phyloP scores from a whole-genome alignment of 2,113 vertebrate genomes.

The Psophia crepitans region DNA sequence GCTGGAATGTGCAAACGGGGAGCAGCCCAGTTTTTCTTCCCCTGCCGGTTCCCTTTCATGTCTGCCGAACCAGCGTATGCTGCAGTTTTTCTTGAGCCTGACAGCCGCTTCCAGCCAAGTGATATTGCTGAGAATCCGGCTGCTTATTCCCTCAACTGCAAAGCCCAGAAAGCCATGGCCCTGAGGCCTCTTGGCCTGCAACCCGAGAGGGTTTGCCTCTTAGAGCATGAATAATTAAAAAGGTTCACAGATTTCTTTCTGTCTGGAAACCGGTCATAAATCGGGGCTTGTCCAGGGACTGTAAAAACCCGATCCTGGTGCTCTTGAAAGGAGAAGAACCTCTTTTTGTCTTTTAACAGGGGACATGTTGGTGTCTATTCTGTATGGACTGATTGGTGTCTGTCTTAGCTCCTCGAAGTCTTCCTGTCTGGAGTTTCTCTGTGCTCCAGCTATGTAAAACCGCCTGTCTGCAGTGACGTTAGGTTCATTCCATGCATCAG shows the following conservation, averaged over 20 bases:
- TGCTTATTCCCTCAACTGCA: not conserved
- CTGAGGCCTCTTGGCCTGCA: not conserved
- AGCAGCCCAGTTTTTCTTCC: not conserved
- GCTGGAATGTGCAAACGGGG: not conserved
- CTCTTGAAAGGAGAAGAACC: slow-evolving; percentile 1
- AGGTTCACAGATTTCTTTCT: slow-evolving; percentile 30
- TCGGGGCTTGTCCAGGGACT: not conserved
- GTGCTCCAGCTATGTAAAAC: not conserved
- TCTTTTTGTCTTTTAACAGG: not conserved
- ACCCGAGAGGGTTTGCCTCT: slow-evolving; percentile 15
- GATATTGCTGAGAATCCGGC: not conserved
- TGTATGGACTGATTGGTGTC: not conserved
- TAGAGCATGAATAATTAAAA: slow-evolving; percentile 49
- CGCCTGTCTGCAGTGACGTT: rapidly evolving
- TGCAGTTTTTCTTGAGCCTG: not conserved
- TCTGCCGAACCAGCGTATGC: not conserved
- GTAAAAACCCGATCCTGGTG: slow-evolving; percentile 24
- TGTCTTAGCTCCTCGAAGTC: not conserved
- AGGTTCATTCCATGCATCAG: not conserved
- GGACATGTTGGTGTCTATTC: not conserved
- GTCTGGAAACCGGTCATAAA: slow-evolving; percentile 27
- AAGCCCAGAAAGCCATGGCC: not conserved
- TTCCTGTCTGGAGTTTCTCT: not conserved
- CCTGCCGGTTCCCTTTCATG: not conserved
- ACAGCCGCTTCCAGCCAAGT: not conserved